Conservation (phyloP, 1,140 invertebrate species). For the Eueides isabella region DNA sequence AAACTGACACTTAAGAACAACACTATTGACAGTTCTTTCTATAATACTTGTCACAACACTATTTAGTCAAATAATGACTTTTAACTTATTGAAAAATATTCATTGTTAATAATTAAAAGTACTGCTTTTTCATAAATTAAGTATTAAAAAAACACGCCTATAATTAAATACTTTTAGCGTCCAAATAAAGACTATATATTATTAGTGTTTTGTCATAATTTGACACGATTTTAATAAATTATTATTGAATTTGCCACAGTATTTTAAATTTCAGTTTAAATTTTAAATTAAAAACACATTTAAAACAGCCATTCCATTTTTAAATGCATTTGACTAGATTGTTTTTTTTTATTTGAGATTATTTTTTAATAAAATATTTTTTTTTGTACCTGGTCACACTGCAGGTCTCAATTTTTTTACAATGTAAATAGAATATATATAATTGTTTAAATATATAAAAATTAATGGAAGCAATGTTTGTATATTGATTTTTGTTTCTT, state of each 20-base stretch:
- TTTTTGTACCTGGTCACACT: slow-evolving; percentile 34
- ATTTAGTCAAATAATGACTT: not conserved
- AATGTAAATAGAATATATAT: slow-evolving; percentile 43
- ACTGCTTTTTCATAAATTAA: not conserved
- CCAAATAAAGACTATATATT: slow-evolving; percentile 6
- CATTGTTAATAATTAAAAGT: not conserved
- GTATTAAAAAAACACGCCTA: not conserved
- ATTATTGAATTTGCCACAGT: not conserved
- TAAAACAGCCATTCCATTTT: not conserved
- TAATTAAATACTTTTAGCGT: not conserved
- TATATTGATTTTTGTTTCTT: slow-evolving; percentile 6
- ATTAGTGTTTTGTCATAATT: not conserved
- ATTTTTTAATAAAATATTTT: not conserved
- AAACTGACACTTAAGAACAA: not conserved
- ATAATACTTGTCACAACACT: not conserved
- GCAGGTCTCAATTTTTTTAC: slow-evolving; percentile 29
- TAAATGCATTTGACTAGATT: not conserved
- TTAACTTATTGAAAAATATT: too few relatives aligned
- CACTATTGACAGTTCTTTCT: not conserved
- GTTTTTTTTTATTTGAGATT: not conserved
- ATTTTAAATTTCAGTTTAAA: not conserved
- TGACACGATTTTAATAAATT: not conserved
- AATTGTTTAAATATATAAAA: slow-evolving; percentile 38
- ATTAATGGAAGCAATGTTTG: slow-evolving; percentile 7
- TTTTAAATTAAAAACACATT: not conserved